These are phyloP conservation scores for Acropternis orthonyx DNA, from an alignment of 2,797 vertebrate species.

Conservation along the genomic window DNA sequence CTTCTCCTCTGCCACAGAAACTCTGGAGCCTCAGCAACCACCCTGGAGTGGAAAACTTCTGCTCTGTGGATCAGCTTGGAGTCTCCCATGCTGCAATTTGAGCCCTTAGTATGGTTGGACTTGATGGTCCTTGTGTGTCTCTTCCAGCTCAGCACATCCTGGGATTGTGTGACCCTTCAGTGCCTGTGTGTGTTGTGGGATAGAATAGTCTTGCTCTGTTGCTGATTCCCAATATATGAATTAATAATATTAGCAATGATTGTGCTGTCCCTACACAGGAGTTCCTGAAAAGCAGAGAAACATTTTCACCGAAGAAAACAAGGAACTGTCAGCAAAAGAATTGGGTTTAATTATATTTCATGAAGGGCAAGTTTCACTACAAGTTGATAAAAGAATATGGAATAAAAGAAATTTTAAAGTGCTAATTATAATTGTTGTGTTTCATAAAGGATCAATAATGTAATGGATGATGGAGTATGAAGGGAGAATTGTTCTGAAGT, in stretches of 20 bases:
- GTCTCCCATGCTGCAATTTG: no score
- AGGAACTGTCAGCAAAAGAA: not conserved
- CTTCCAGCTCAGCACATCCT: not conserved
- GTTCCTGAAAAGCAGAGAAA: not conserved
- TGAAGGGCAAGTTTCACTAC: not conserved
- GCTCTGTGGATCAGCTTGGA: no score
- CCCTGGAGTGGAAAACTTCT: no score
- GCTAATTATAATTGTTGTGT: not conserved
- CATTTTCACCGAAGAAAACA: not conserved
- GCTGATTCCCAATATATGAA: accelerated
- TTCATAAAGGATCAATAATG: not conserved
- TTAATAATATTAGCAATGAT: not conserved
- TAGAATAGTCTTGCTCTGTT: not conserved
- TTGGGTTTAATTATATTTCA: not conserved
- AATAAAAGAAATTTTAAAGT: not conserved
- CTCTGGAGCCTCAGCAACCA: no score
- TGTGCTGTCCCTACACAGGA: not conserved
- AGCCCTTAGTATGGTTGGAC: not conserved
- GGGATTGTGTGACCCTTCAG: not conserved
- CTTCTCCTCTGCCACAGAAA: no score
- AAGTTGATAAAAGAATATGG: not conserved
- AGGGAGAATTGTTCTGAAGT: not conserved
- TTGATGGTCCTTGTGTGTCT: not conserved
- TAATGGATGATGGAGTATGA: no score
- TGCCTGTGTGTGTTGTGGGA: not conserved